phyloP scores from a whole-genome alignment of 2,797 vertebrate species.

The Paramormyrops hopkinsi region DNA sequence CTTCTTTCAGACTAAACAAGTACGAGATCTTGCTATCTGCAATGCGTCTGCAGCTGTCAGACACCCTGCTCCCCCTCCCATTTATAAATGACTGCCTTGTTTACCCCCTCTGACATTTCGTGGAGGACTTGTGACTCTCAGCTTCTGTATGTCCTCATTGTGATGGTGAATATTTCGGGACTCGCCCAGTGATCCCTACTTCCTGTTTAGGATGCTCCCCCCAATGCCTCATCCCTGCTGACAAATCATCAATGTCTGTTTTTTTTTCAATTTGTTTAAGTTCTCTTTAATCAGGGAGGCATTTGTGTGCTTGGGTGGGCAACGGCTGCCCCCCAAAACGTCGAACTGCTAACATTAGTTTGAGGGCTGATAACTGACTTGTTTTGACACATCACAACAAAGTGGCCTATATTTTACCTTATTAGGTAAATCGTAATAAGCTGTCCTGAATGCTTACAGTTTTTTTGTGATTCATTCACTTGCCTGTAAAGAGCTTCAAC shows the following conservation, averaged over 20 bases:
- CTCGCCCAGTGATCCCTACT: neutral
- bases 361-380: neutral
- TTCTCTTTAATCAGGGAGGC: neutral
- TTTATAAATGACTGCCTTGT: constrained; percentile 12
- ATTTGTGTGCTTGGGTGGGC: neutral
- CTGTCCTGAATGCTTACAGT: neutral
- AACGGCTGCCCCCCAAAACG: neutral
- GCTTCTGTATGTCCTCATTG: constrained; percentile 11
- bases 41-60: neutral
- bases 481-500: neutral
- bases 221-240: neutral
- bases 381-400: neutral
- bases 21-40: neutral
- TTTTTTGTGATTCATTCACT: neutral
- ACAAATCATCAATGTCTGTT: neutral
- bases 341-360: neutral
- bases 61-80: neutral
- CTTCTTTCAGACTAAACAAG: neutral
- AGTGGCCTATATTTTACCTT: neutral
- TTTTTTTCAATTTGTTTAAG: neutral
- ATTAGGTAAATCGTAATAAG: neutral
- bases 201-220: neutral
- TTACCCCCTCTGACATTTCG: neutral
- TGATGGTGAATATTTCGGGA: neutral
- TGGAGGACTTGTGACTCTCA: constrained; percentile 12